These are phyloP conservation scores for Aphaenogaster rudis DNA, from an alignment of 1,140 invertebrate genomes.

Conservation along the genomic window DNA sequence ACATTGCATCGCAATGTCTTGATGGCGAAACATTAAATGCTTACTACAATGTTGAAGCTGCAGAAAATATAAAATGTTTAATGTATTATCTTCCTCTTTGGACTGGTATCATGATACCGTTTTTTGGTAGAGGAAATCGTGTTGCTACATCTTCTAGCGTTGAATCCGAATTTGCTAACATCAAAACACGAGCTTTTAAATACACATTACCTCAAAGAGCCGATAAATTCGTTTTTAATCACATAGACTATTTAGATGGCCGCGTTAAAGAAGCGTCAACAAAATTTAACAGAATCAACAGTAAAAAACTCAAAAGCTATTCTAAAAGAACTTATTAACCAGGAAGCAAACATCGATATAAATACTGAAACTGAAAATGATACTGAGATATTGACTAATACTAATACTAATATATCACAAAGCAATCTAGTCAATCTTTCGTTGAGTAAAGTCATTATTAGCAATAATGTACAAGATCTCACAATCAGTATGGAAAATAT, in stretches of 20 bases:
- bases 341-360: not conserved
- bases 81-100: slow-evolving; percentile 3
- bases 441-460: not conserved
- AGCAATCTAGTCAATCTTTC: not conserved
- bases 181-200: not conserved
- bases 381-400: not conserved
- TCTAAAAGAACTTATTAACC: not conserved
- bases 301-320: not conserved
- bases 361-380: no score
- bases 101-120: slow-evolving; percentile 5
- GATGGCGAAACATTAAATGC: not conserved
- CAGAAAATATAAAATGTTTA: not conserved
- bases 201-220: not conserved
- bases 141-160: not conserved
- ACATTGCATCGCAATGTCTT: not conserved
- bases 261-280: slow-evolving; percentile 7
- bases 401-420: no score
- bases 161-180: not conserved
- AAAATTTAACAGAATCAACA: not conserved
- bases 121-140: not conserved
- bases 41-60: not conserved
- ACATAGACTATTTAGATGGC: slow-evolving; percentile 2
- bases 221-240: not conserved
- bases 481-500: no score
- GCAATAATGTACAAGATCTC: no score